Conservation (phyloP, 1,140 invertebrate genomes). For the Stegodyphus dumicola region DNA sequence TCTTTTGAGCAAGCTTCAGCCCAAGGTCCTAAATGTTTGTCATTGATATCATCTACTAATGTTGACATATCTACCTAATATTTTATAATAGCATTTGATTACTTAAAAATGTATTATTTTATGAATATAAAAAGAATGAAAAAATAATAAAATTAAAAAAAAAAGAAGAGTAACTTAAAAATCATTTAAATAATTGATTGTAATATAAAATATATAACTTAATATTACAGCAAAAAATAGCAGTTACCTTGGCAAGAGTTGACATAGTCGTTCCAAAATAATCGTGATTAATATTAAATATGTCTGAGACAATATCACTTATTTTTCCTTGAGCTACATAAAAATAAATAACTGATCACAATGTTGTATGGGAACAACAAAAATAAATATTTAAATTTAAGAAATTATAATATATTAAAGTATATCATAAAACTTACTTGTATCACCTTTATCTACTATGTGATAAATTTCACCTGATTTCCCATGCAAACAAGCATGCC, state of each 20-base stretch:
- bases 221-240: background rate
- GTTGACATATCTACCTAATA: slow-evolving; percentile 71
- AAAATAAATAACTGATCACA: slow-evolving; percentile 35
- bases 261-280: slow-evolving; percentile 85
- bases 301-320: slow-evolving; percentile 80
- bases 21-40: slow-evolving; percentile 91
- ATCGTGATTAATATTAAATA: slow-evolving; percentile 88
- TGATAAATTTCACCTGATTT: slow-evolving; percentile 79
- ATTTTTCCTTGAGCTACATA: slow-evolving; percentile 79
- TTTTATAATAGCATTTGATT: no score
- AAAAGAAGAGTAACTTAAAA: no score
- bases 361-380: background rate
- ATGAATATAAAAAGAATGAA: no score
- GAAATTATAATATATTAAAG: background rate
- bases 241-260: slow-evolving; percentile 79
- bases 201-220: no score
- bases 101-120: no score
- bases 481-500: slow-evolving; percentile 73
- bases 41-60: slow-evolving; percentile 89
- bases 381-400: background rate
- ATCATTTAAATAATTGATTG: no score
- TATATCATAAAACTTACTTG: slow-evolving; percentile 69
- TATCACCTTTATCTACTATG: slow-evolving; percentile 83
- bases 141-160: no score
- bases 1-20: slow-evolving; percentile 82